phyloP scores from a whole-genome alignment of 2,888 invertebrate species.

The Ypsolopha scabrella region DNA sequence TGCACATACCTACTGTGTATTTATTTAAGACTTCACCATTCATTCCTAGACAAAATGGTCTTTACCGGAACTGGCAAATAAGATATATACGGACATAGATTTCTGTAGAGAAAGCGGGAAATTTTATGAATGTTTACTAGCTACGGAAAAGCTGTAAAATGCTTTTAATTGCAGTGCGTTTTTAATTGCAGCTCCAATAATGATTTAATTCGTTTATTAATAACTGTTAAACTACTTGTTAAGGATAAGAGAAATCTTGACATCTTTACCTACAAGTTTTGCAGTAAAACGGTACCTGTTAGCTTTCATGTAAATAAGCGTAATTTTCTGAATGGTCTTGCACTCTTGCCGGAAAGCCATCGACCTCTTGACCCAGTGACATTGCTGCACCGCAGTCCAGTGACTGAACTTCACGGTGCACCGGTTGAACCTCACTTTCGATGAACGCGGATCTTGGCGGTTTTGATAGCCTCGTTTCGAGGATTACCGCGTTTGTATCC shows the following conservation, averaged over 20 bases:
- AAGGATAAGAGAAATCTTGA: no score
- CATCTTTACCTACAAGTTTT: background rate
- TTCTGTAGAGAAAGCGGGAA: constrained; percentile 18
- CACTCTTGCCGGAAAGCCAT: constrained; percentile 16
- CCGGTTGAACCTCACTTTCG: constrained; percentile 49
- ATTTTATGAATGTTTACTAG: constrained; percentile 1
- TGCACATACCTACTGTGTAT: constrained; percentile 1
- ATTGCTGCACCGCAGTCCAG: constrained; percentile 19
- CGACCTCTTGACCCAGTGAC: constrained; percentile 52
- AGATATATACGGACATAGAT: background rate
- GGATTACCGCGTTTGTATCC: background rate
- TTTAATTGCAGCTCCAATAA: background rate
- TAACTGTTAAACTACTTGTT: no score
- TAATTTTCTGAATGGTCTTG: no score
- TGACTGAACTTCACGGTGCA: constrained; percentile 36
- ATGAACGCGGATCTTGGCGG: constrained; percentile 11
- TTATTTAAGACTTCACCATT: no score
- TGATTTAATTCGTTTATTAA: no score
- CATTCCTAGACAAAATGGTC: background rate
- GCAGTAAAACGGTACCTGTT: no score
- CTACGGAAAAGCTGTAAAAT: background rate
- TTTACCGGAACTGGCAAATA: background rate
- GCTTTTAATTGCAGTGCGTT: background rate
- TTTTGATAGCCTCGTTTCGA: background rate
- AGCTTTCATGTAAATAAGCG: background rate